Base-by-base conservation (phyloP, 2,113 vertebrate genomes). In the Melanerpes aurifrons region DNA sequence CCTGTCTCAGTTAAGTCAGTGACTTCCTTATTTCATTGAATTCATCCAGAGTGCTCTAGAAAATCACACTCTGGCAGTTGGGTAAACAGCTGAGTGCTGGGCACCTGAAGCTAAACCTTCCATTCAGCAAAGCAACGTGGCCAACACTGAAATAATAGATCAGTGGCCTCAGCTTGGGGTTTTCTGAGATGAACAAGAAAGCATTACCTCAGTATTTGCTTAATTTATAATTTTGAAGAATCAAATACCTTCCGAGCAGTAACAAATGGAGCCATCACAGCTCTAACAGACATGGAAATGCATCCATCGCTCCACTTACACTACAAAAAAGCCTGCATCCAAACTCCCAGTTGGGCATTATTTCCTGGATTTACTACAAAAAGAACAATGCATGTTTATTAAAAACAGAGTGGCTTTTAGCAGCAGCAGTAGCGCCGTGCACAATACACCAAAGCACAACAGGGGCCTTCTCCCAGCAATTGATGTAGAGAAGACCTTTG, bases 381-480 rank as follows among this genome's bases (percentile, higher is more conserved):
- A 96, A 96, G 94, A 96, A 96, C 95, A 96, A 96, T 94, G 87
- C 87, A 68, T 93, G 94, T 96, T 96, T 96, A 96, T 96, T 96
- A 96, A 96, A 96, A 96, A 96, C 95, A 95, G 94, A 96, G 89
- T 96, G 93, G 94, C 94, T 96, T 96, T 96, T 96, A 96, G 95
- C 91, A 94, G 93, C 89, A 94, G 94, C 93, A 50, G 93, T 90
- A 96, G 89, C 6, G 15, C 87, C 1, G 18, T 4, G 43, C 87
- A 94, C 95, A 96, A 94, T 94, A 91, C 94, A 96, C 95, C 95
- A 96, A 96, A 94, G 95, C 96, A 96, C 95, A 90, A 96, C 96
- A 2, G 96, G 96, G 93, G 95, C 96, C 87, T 96, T 96, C 94
- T 96, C 93, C 85, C 74, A 19, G 91, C 93, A 94, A 96, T 95